Evolutionary conservation across 2,888 invertebrate species (phyloP).

Genomic region (Fissipunctia ypsillon): DNA sequence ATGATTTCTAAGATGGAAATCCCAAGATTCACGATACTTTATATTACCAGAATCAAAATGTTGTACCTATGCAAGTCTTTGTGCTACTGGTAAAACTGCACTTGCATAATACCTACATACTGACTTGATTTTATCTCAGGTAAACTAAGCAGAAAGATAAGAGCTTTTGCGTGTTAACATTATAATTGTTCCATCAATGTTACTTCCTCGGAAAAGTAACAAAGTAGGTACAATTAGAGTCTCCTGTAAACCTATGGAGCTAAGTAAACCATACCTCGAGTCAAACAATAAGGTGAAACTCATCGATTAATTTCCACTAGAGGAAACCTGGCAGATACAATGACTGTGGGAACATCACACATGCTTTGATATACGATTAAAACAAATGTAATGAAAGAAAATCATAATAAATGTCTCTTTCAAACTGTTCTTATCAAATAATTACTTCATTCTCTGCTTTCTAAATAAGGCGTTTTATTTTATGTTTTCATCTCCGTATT

Average conservation of each 20-base stretch:
- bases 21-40: not conserved
- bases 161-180: slow-evolving; percentile 23
- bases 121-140: slow-evolving; percentile 33
- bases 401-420: slow-evolving; percentile 14
- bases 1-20: slow-evolving; percentile 18
- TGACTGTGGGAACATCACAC: slow-evolving; percentile 73
- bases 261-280: slow-evolving; percentile 62
- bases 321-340: slow-evolving; percentile 78
- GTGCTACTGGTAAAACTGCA: slow-evolving; percentile 19
- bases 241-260: slow-evolving; percentile 45
- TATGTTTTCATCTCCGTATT: slow-evolving; percentile 36
- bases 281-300: slow-evolving; percentile 85
- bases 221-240: slow-evolving; percentile 33
- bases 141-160: slow-evolving; percentile 59
- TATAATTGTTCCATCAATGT: slow-evolving; percentile 21
- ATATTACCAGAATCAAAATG: not conserved
- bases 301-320: slow-evolving; percentile 76
- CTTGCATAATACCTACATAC: slow-evolving; percentile 2
- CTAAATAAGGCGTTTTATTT: slow-evolving; percentile 42
- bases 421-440: slow-evolving; percentile 15
- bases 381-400: slow-evolving; percentile 51
- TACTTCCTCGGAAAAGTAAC: slow-evolving; percentile 36
- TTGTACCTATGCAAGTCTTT: slow-evolving; percentile 1
- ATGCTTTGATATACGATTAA: slow-evolving; percentile 52
- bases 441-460: slow-evolving; percentile 43